Evolutionary conservation across 2,113 vertebrate species (phyloP).

Genomic region (Heterotis niloticus): DNA sequence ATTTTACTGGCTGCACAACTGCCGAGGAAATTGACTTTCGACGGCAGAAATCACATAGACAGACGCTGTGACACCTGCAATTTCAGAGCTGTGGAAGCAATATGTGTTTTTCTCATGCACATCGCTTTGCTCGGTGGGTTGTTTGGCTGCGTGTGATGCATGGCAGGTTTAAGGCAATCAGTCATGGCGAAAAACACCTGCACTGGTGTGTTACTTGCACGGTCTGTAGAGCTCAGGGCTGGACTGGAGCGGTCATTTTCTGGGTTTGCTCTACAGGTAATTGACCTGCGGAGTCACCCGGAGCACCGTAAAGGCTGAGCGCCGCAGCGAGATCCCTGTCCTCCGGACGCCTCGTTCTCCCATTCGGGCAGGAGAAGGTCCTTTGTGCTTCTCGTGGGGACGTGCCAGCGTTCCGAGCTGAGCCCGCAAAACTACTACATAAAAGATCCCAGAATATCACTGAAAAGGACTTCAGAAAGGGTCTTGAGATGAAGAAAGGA

Average conservation of each 20-base stretch:
- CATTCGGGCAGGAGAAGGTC: background rate
- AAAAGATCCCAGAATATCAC: background rate
- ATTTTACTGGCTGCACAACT: background rate
- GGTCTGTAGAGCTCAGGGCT: background rate
- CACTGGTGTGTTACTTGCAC: background rate
- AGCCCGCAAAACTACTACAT: background rate
- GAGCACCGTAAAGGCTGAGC: conserved; percentile 14
- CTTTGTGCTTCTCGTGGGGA: background rate
- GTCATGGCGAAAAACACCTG: background rate
- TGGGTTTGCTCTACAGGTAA: background rate
- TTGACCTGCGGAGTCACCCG: conserved; percentile 13
- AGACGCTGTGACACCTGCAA: background rate
- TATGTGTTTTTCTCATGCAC: background rate
- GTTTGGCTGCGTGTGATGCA: conserved; percentile 4
- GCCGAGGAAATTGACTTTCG: background rate
- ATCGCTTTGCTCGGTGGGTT: background rate
- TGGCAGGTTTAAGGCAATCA: background rate
- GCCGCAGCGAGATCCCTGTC: background rate
- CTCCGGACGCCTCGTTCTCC: background rate
- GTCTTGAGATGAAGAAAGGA: too few species aligned
- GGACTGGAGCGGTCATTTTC: background rate
- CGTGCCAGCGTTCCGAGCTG: background rate
- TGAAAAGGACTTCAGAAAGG: too few species aligned
- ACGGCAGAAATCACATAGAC: background rate
- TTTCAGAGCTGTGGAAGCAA: background rate